These are phyloP conservation scores for Rhea pennata DNA, from an alignment of 2,113 vertebrate genomes.

Conservation along the genomic window DNA sequence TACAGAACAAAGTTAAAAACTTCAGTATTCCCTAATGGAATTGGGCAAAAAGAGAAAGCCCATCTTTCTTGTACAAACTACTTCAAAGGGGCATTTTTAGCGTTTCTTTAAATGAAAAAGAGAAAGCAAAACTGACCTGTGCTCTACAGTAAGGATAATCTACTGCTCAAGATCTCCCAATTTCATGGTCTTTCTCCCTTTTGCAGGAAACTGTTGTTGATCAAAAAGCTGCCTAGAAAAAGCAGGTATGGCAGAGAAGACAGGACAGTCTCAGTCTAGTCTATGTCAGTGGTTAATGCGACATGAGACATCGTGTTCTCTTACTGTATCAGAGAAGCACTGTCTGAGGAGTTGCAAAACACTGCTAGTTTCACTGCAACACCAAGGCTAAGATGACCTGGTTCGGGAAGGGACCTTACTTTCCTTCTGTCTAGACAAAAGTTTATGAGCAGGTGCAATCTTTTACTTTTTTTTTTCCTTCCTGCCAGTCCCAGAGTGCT, in stretches of 20 bases:
- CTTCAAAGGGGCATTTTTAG: neutral
- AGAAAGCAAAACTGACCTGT: neutral
- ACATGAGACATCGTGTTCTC: neutral
- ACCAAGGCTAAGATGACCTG: neutral
- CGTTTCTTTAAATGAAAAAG: neutral
- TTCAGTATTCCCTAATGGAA: neutral
- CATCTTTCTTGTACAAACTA: neutral
- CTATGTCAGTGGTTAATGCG: neutral
- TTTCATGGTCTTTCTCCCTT: neutral
- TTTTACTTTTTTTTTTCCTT: neutral
- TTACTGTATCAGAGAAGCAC: neutral
- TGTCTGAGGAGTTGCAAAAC: neutral
- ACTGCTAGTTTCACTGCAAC: neutral
- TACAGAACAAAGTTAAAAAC: neutral
- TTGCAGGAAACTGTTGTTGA: neutral
- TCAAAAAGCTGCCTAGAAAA: neutral
- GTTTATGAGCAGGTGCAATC: slow-evolving; percentile 1
- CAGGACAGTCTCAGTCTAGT: neutral
- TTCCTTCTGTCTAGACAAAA: slow-evolving; percentile 14
- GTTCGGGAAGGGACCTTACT: neutral
- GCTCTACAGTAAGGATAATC: neutral
- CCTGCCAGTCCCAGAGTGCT: slow-evolving; percentile 1
- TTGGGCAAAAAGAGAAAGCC: neutral
- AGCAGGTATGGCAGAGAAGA: neutral
- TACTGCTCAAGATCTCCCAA: neutral